Evolutionary conservation across 64 coral and sea anemone species (phyloP).

Genomic region (Catalaphyllia jardinei): DNA sequence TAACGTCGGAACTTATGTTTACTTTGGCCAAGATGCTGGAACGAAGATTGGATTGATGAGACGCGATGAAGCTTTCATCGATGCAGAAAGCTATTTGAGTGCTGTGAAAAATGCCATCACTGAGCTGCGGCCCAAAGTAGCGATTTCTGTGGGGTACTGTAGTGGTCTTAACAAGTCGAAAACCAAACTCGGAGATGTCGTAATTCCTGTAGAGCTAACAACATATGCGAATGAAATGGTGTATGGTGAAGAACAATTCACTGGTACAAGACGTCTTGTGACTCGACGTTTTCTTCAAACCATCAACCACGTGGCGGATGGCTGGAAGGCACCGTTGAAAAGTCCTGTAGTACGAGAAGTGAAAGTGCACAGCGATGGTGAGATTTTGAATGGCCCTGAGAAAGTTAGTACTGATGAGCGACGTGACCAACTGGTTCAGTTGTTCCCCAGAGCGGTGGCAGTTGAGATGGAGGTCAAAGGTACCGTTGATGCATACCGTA

Average conservation of each 20-base stretch:
- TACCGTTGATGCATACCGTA: not conserved
- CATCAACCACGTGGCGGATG: not conserved
- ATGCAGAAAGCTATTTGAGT: not conserved
- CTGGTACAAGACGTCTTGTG: not conserved
- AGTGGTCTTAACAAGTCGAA: not conserved
- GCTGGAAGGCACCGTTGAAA: constrained; percentile 11
- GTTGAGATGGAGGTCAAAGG: constrained; percentile 38
- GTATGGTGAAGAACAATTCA: not conserved
- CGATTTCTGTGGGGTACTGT: not conserved
- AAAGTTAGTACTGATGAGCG: not conserved
- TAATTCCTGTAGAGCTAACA: not conserved
- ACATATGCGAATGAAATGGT: not conserved
- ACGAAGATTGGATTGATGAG: not conserved
- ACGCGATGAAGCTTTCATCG: not conserved
- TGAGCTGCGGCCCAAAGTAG: not conserved
- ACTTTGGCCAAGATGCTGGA: not conserved
- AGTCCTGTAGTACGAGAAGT: not conserved
- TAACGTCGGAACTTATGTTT: not conserved
- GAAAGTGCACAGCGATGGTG: constrained; percentile 6
- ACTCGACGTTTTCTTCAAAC: not conserved
- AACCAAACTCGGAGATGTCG: constrained; percentile 8
- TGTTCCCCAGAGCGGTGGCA: constrained; percentile 1
- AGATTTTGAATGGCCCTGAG: constrained; percentile 24
- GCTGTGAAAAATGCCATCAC: not conserved
- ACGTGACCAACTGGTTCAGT: not conserved